A percentile compares a stretch with the other conserved stretches of the same genome.
These are phyloP conservation scores for Agonopterix alstromeriana DNA, from an alignment of 2,888 invertebrate species.

Conservation along the genomic window DNA sequence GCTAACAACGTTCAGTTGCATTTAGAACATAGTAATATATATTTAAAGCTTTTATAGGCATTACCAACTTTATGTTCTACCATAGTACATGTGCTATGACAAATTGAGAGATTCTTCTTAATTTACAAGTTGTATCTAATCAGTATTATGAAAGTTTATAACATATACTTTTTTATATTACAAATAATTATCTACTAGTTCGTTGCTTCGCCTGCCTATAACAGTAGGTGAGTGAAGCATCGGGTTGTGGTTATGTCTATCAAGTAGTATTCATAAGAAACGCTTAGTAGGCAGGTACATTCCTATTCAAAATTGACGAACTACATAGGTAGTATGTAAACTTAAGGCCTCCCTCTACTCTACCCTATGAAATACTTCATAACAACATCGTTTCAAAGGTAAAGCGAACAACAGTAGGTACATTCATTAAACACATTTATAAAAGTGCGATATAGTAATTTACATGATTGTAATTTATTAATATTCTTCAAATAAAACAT, in stretches of 20 bases:
- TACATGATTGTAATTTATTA: too few species aligned
- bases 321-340: constrained; percentile 20
- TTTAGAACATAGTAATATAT: constrained; percentile 5
- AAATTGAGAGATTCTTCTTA: too few species aligned
- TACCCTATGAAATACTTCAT: neutral
- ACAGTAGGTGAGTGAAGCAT: constrained; percentile 15
- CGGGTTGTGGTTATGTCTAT: constrained; percentile 9
- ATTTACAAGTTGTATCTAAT: constrained; percentile 1
- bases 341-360: too few species aligned
- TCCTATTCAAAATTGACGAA: constrained; percentile 30
- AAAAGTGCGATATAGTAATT: too few species aligned
- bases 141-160: too few species aligned
- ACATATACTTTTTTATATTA: too few species aligned
- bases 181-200: constrained; percentile 5
- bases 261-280: constrained; percentile 25
- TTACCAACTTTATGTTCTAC: constrained; percentile 11
- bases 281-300: constrained; percentile 8
- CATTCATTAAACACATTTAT: too few species aligned
- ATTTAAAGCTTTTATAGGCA: constrained; percentile 23
- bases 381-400: neutral
- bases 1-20: too few species aligned
- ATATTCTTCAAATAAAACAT: too few species aligned
- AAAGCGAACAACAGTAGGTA: too few species aligned
- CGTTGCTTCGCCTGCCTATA: constrained; percentile 19
- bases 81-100: too few species aligned